A percentile compares a stretch with the other conserved stretches of the same genome.
phyloP scores from a whole-genome alignment of 1,140 invertebrate species.

The Ceratitis capitata region DNA sequence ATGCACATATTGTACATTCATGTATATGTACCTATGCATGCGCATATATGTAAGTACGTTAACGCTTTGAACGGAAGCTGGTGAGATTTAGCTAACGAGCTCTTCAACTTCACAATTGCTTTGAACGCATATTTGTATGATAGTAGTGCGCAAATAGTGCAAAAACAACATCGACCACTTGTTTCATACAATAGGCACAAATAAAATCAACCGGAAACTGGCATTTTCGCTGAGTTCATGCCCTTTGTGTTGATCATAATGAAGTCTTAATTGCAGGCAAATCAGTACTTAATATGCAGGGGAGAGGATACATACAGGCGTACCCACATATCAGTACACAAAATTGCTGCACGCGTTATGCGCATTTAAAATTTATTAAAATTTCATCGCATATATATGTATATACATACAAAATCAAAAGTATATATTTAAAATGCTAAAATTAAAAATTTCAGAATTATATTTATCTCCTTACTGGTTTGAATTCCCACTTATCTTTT shows the following conservation, averaged over 20 bases:
- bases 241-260: constrained; percentile 17
- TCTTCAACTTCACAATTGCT: not conserved
- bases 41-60: not conserved
- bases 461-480: too few relatives aligned
- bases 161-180: constrained; percentile 13
- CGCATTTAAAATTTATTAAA: too few relatives aligned
- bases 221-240: not conserved
- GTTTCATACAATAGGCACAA: not conserved
- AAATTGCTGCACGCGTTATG: too few relatives aligned
- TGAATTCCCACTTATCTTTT: too few relatives aligned
- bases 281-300: not conserved
- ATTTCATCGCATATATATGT: too few relatives aligned
- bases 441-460: too few relatives aligned
- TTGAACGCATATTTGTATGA: not conserved
- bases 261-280: not conserved
- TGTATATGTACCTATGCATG: not conserved
- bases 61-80: not conserved
- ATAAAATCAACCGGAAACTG: not conserved
- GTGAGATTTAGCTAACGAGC: not conserved
- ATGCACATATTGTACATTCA: too few relatives aligned
- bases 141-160: not conserved
- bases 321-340: too few relatives aligned
- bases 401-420: too few relatives aligned
- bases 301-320: not conserved
- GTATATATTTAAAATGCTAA: too few relatives aligned